phyloP scores from a whole-genome alignment of 2,888 invertebrate genomes.

The Drosophila bunnanda region DNA sequence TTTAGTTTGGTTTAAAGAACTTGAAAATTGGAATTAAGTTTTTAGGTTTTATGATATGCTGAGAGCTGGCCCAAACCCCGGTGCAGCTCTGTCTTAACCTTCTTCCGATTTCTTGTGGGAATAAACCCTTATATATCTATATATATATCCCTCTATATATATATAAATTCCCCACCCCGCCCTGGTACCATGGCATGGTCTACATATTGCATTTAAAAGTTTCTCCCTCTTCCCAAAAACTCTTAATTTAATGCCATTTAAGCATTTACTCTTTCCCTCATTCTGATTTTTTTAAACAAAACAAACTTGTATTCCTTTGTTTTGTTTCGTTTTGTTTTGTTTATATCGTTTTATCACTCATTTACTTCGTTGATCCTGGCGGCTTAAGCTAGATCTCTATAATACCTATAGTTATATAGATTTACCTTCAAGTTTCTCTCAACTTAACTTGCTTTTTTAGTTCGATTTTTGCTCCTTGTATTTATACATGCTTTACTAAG shows the following conservation, averaged over 20 bases:
- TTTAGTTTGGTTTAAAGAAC: constrained; percentile 40
- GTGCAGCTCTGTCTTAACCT: constrained; percentile 21
- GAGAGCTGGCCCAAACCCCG: constrained; percentile 48
- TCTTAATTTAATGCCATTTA: constrained; percentile 6
- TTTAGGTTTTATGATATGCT: constrained; percentile 65
- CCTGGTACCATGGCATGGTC: constrained; percentile 36
- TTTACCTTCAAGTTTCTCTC: constrained; percentile 7
- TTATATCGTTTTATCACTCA: constrained; percentile 80
- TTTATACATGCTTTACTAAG: constrained; percentile 31
- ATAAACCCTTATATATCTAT: background rate
- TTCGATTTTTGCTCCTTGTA: constrained; percentile 1
- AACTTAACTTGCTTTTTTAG: background rate
- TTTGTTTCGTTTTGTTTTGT: constrained; percentile 25
- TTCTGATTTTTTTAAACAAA: constrained; percentile 18
- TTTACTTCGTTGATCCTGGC: constrained; percentile 84
- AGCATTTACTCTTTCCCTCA: constrained; percentile 3
- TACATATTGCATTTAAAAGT: constrained; percentile 63
- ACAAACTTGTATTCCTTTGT: constrained; percentile 45
- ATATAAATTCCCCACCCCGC: constrained; percentile 3
- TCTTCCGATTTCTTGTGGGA: background rate
- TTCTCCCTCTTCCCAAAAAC: constrained; percentile 1
- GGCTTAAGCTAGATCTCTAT: constrained; percentile 63
- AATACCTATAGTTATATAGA: constrained; percentile 41
- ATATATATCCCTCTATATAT: constrained; percentile 4
- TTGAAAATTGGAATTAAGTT: constrained; percentile 41